Percentiles rank a stretch among this genome's conserved stretches.
These are phyloP conservation scores for Coccyzus lansbergi DNA, from an alignment of 2,797 vertebrate species.

Conservation along the genomic window DNA sequence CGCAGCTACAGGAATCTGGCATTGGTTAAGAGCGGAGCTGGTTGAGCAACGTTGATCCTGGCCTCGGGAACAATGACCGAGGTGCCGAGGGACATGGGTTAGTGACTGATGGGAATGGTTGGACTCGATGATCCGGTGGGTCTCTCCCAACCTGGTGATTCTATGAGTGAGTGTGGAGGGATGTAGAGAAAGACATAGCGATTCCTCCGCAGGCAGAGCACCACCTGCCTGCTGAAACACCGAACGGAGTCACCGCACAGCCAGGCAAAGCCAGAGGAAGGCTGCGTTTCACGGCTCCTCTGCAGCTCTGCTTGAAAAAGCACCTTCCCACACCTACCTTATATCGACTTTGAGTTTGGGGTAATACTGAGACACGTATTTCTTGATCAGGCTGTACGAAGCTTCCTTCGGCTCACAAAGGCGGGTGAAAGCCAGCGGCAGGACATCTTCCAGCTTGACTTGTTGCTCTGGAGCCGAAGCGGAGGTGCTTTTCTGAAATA, in stretches of 20 bases:
- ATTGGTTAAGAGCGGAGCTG: not conserved
- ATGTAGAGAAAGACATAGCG: not conserved
- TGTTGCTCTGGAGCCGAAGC: constrained; percentile 76
- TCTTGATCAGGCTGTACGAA: constrained; percentile 96
- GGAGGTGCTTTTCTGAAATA: constrained; percentile 74
- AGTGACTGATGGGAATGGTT: no score
- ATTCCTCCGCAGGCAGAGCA: not conserved
- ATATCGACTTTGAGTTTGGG: constrained; percentile 91
- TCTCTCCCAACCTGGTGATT: no score
- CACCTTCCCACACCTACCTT: constrained; percentile 76
- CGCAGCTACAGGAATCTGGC: not conserved
- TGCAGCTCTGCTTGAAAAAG: not conserved
- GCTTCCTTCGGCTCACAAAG: constrained; percentile 98
- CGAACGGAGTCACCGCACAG: accelerated
- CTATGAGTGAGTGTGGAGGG: not conserved
- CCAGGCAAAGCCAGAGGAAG: not conserved
- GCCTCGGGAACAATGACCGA: not conserved
- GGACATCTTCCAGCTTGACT: constrained; percentile 90
- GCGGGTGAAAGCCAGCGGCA: constrained; percentile 95
- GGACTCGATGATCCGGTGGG: no score
- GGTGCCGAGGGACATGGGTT: no score
- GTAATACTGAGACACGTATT: constrained; percentile 96
- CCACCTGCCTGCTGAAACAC: not conserved
- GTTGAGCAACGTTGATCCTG: not conserved
- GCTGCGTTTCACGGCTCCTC: not conserved